Evolutionary conservation across 2,113 vertebrate genomes (phyloP), one percentile per base, ranked within the genome.

Genomic region (Pomatorhinus ruficollis): DNA sequence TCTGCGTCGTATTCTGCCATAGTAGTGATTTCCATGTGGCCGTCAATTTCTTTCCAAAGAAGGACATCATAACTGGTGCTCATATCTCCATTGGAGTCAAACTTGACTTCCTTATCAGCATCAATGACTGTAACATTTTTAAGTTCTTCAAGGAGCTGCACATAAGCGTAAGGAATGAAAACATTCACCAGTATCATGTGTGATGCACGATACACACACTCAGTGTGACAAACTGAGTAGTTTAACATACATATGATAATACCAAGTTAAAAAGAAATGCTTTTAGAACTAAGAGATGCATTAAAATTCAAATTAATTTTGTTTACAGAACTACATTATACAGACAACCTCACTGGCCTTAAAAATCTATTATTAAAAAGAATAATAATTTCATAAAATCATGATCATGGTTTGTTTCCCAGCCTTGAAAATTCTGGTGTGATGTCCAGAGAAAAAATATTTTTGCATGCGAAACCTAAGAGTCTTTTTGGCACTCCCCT

Each of bases 41-140:
- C 97, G 6, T 93, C 57, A 8, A 95, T 65, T 65, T 98, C 97
- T 71, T 98, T 98, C 99, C 99, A 99, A 79, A 98, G 78, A 4
- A 96, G 94, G 39, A 99, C 89, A 37, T 99, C 97, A 4, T 99
- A 99, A 57, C 98, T 98, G 76, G 97, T 97, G 57, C 98, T 99
- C 77, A 99, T 95, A 89, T 99, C 98, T 65, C 99, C 99, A 0
- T 83, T 96, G 18, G 89, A 61, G 92, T 99, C 98, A 93, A 99
- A 99, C 42, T 79, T 97, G 80, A 98, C 98, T 52, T 72, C 97
- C 50, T 96, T 95, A 6, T 57, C 97, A 59, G 87, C 60, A 8
- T 97, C 90, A 50, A 91, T 96, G 74, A 99, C 94, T 57, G 80
- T 83, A 54, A 98, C 69, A 33, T 83, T 97, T 97, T 98, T 96